These are phyloP conservation scores for Centruroides sculpturatus DNA, from an alignment of 1,140 invertebrate species.

Conservation along the genomic window DNA sequence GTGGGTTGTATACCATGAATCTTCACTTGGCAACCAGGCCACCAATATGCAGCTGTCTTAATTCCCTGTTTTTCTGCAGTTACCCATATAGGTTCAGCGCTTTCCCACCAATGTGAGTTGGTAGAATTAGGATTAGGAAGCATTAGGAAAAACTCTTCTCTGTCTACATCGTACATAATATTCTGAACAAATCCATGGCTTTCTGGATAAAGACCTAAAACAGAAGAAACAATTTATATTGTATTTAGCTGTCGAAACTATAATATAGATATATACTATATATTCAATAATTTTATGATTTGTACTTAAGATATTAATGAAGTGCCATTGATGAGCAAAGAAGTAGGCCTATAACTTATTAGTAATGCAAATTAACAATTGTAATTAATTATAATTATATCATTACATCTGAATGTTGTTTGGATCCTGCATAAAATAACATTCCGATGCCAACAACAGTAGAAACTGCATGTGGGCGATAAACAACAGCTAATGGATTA, in stretches of 20 bases:
- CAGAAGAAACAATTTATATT: background rate
- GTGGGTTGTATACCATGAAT: constrained; percentile 21
- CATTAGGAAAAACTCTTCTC: constrained; percentile 20
- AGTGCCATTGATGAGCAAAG: too few species aligned
- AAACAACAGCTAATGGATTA: too few species aligned
- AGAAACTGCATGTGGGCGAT: too few species aligned
- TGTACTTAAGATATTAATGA: background rate
- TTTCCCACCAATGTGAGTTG: constrained; percentile 23
- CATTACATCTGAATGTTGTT: too few species aligned
- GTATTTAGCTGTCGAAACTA: background rate
- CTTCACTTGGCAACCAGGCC: constrained; percentile 25
- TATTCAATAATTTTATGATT: background rate
- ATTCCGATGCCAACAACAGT: too few species aligned
- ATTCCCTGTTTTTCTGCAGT: constrained; percentile 22
- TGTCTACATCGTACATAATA: constrained; percentile 22
- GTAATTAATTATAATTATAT: too few species aligned
- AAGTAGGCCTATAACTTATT: too few species aligned
- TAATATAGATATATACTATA: background rate
- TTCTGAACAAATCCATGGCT: constrained; percentile 25
- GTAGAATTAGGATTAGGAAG: constrained; percentile 16
- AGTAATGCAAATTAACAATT: too few species aligned
- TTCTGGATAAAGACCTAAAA: constrained; percentile 23
- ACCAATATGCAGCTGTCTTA: constrained; percentile 22
- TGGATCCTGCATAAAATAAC: too few species aligned
- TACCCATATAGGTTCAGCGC: constrained; percentile 25